Base-by-base conservation (phyloP, 1,140 invertebrate genomes). In the Zaprionus inermis region DNA sequence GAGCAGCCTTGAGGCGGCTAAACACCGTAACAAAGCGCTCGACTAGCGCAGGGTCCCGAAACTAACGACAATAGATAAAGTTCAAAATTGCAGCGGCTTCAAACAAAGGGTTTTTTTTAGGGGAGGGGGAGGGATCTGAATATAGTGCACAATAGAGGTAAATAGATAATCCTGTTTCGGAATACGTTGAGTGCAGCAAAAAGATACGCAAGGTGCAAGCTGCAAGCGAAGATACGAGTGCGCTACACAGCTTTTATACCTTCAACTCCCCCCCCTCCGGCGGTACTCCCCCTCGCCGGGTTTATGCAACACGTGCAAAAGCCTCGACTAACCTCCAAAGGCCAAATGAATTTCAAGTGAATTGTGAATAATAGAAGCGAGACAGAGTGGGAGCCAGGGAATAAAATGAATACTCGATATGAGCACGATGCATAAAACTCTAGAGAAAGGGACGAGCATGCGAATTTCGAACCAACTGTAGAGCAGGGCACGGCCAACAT, bases 401-500 rank as follows among this genome's bases (percentile, higher is more conserved):
- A 44, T 44, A 44, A 44, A 44, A 16, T 16, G 38, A 16, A 44
- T 44, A 44, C 38, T 44, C 38, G 38, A 44, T 44, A 41, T 41
- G 36, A 38, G 14, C 36, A 38, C 12, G n/a, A 9, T 41, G 38
- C 38, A 41, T 14, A n/a, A 41, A 16, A 10, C 38, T n/a, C 36
- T 16, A 5, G n/a, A 7, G 16, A 44, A 44, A 44, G 7, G 10
- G 44, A 46, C 41, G 9, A 46, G n/a, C n/a, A n/a, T n/a, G 7
- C 2, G 18, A 44, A 44, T 44, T 49, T 49, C 10, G 44, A 49
- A 49, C 44, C 44, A 49, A 49, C 44, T 49, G 44, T 49, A 49
- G n/a, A 28, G 44, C n/a, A 18, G 16, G 18, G 18, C n/a, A 20
- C 3, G 44, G 7, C 18, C 16, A 46, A 20, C 44, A 46, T 46